Percentiles rank a stretch among this genome's conserved stretches.
Conservation (phyloP, 2,797 vertebrate genomes). For the Muscicapa striata region DNA sequence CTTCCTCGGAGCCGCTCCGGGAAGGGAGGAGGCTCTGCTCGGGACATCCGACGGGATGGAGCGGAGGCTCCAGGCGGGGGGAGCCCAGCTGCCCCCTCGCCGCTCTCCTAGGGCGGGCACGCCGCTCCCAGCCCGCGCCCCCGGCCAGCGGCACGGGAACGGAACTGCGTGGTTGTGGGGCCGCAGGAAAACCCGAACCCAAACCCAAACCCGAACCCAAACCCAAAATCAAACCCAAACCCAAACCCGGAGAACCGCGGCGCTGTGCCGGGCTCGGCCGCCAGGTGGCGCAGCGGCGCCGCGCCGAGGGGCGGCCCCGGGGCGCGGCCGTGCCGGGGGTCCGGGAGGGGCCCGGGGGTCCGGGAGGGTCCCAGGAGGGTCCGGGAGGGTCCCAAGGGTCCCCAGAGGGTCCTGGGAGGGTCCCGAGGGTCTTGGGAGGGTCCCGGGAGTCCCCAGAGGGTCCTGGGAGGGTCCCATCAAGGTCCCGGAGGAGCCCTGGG, state of each 20-base stretch:
- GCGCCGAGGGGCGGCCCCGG: background rate
- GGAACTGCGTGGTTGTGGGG: background rate
- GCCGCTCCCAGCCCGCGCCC: background rate
- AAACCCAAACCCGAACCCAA: rapidly evolving
- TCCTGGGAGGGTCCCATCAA: too few relatives aligned
- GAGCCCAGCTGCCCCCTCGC: rapidly evolving
- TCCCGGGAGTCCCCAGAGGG: too few relatives aligned
- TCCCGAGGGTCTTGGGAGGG: too few relatives aligned
- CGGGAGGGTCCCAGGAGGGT: too few relatives aligned
- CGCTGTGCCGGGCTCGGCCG: too few relatives aligned
- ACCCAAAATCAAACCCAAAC: too few relatives aligned
- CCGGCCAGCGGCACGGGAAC: background rate
- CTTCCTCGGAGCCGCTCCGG: background rate
- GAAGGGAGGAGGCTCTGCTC: background rate
- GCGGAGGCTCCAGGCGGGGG: background rate
- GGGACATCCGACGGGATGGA: background rate
- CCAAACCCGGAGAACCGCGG: too few relatives aligned
- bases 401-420: rapidly evolving
- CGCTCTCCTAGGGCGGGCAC: rapidly evolving
- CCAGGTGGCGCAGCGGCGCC: background rate
- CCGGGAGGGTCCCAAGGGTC: too few relatives aligned
- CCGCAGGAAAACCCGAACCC: rapidly evolving
- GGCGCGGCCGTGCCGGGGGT: background rate
- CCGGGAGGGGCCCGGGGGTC: too few relatives aligned
- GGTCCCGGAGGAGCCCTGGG: too few relatives aligned